Base-by-base conservation (phyloP, 2,888 invertebrate genomes). In the Cantharis flavilabris region DNA sequence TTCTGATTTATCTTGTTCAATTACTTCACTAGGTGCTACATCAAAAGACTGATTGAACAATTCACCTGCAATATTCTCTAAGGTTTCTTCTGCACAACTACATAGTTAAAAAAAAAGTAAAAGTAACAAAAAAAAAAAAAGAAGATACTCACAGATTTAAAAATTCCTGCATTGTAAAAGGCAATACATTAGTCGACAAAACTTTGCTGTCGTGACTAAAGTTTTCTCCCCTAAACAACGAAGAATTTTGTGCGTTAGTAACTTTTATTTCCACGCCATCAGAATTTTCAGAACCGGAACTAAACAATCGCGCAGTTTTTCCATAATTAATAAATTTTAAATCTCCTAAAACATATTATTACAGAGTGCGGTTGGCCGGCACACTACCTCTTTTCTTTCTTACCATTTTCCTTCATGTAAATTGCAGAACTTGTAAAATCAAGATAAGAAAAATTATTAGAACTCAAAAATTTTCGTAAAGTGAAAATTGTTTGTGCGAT, bases 381-480 rank as follows among this genome's bases (percentile, higher is more conserved):
- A 33, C 1, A 13, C 33, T 33, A 2, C 3, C 13, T 33, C 13
- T n/a, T 5, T 13, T 13, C 4, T 5, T 13, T 13, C 9, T 33
- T 89, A 63, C 94, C 95, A 73, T 87, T 88, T 71, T 92, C 91
- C 82, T 94, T 94, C 86, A 96, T 89, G 85, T 93, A 94, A 72
- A 96, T 92, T 81, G 93, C 94, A 20, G 93, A 92, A 83, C 93
- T 92, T 77, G 94, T 89, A 13, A 98, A 88, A 87, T 95, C 94
- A 84, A 94, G 93, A 86, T 97, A 97, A 13, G 96, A 92, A 1
- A 97, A 93, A 80, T 94, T 94, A 79, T 94, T 94, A 82, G 92
- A 91, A 85, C 97, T 97, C 73, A 98, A 89, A 86, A 93, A 96
- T 30, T 92, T 92, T 30, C 97, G 88, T 13, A 94, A 96, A 73